phyloP scores from a whole-genome alignment of 2,888 invertebrate species.

The Andrena haemorrhoa region DNA sequence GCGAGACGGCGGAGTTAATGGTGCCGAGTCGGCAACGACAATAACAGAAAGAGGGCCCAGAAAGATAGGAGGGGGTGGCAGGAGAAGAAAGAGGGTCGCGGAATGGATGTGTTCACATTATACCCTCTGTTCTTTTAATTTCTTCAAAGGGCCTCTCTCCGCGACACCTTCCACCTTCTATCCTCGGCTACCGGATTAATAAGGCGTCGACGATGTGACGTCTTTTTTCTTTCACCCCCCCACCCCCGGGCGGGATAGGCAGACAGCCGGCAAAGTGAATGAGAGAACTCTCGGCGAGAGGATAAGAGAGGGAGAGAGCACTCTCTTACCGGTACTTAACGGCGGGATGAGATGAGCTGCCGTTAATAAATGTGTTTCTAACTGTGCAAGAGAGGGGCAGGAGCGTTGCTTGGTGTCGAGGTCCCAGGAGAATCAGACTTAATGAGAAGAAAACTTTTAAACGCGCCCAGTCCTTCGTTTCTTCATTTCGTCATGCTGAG shows the following conservation, averaged over 20 bases:
- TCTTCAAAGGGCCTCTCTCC: slow-evolving; percentile 81
- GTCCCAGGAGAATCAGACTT: slow-evolving; percentile 79
- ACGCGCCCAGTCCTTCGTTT: slow-evolving; percentile 71
- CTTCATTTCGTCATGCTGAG: slow-evolving; percentile 49
- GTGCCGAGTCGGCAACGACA: slow-evolving; percentile 32
- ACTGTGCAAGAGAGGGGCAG: slow-evolving; percentile 65
- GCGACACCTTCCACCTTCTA: slow-evolving; percentile 60
- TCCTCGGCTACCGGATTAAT: slow-evolving; percentile 81
- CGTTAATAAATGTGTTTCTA: slow-evolving; percentile 82
- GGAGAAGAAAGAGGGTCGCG: slow-evolving; percentile 56
- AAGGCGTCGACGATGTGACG: slow-evolving; percentile 84
- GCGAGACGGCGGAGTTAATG: slow-evolving; percentile 77
- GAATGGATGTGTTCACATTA: slow-evolving; percentile 84
- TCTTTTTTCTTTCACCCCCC: slow-evolving; percentile 79
- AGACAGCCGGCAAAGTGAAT: slow-evolving; percentile 81
- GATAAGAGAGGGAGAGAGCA: slow-evolving; percentile 63
- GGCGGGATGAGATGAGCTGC: slow-evolving; percentile 72
- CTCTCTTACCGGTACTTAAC: slow-evolving; percentile 71
- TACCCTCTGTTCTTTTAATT: slow-evolving; percentile 84
- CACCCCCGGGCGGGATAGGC: slow-evolving; percentile 74
- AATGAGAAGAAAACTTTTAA: slow-evolving; percentile 82
- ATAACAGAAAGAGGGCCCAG: slow-evolving; percentile 42
- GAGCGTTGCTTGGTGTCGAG: slow-evolving; percentile 66
- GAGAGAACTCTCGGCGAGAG: slow-evolving; percentile 77
- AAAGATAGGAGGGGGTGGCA: neutral